Percentiles rank a stretch among this genome's conserved stretches.
Evolutionary conservation across 1,140 invertebrate species (phyloP).

Genomic region (Diachasma alloeum): DNA sequence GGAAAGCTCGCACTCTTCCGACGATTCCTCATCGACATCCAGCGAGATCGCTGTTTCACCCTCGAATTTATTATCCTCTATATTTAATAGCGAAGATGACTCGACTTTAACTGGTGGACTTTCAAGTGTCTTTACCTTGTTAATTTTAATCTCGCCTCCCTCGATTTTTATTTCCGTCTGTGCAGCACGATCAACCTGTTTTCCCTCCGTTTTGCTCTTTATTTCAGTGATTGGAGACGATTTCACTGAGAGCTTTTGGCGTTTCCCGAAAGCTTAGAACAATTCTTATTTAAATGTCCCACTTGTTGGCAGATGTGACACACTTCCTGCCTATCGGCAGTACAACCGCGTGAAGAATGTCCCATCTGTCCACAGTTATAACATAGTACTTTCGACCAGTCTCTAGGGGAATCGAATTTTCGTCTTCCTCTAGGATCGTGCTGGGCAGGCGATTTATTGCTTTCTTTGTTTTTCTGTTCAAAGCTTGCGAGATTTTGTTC

Average conservation of each 20-base stretch:
- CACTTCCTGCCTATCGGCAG: too few species aligned
- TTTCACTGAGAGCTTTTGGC: constrained; percentile 16
- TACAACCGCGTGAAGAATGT: too few species aligned
- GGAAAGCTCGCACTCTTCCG: too few species aligned
- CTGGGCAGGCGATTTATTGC: too few species aligned
- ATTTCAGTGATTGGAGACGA: neutral
- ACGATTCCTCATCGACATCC: neutral
- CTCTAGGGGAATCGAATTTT: too few species aligned
- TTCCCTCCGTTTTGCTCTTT: neutral
- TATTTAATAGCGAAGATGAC: neutral
- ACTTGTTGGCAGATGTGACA: too few species aligned
- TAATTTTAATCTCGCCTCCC: neutral
- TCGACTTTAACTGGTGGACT: constrained; percentile 15
- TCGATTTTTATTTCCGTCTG: neutral
- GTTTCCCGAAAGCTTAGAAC: constrained; percentile 18
- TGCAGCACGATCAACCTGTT: neutral
- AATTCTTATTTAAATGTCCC: constrained; percentile 24
- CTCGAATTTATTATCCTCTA: neutral
- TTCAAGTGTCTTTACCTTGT: constrained; percentile 12
- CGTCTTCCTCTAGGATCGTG: too few species aligned
- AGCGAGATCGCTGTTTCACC: neutral
- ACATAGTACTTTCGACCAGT: too few species aligned
- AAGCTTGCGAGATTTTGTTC: too few species aligned
- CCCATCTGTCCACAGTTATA: too few species aligned
- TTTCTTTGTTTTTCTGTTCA: too few species aligned